A percentile compares a stretch with the other conserved stretches of the same genome.
phyloP scores from a whole-genome alignment of 2,888 invertebrate genomes.

The Ellobium chinense region DNA sequence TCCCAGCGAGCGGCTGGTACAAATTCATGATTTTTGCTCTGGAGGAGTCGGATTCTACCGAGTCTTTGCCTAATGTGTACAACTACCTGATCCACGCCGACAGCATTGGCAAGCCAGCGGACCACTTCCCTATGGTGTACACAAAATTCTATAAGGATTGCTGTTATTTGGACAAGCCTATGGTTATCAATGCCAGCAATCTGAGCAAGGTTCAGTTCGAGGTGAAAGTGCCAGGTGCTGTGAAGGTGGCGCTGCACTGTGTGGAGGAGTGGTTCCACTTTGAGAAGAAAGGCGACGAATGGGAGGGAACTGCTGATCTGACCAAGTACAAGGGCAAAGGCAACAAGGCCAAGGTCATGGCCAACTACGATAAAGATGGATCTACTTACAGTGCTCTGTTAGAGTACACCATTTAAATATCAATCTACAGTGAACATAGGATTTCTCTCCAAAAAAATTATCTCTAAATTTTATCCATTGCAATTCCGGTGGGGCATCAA shows the following conservation, averaged over 20 bases:
- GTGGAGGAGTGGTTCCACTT: constrained; percentile 75
- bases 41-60: constrained; percentile 63
- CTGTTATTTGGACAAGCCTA: constrained; percentile 69
- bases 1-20: constrained; percentile 70
- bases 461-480: too few relatives aligned
- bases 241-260: constrained; percentile 69
- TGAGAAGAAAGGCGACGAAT: constrained; percentile 67
- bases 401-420: constrained; percentile 71
- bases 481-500: too few relatives aligned
- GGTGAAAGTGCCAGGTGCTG: constrained; percentile 64
- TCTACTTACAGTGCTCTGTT: constrained; percentile 75
- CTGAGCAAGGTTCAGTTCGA: constrained; percentile 51
- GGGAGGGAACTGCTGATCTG: constrained; percentile 70
- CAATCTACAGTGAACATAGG: too few relatives aligned
- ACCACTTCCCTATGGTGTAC: constrained; percentile 74
- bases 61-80: constrained; percentile 73
- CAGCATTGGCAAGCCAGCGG: constrained; percentile 49
- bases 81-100: constrained; percentile 68
- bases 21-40: constrained; percentile 73
- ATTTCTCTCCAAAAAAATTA: too few relatives aligned
- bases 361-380: constrained; percentile 69
- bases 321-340: constrained; percentile 59
- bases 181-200: constrained; percentile 55
- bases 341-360: constrained; percentile 74
- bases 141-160: constrained; percentile 74